Evolutionary conservation across 1,140 invertebrate species (phyloP), one percentile per base, ranked within the genome.

Genomic region (Cepaea nemoralis): DNA sequence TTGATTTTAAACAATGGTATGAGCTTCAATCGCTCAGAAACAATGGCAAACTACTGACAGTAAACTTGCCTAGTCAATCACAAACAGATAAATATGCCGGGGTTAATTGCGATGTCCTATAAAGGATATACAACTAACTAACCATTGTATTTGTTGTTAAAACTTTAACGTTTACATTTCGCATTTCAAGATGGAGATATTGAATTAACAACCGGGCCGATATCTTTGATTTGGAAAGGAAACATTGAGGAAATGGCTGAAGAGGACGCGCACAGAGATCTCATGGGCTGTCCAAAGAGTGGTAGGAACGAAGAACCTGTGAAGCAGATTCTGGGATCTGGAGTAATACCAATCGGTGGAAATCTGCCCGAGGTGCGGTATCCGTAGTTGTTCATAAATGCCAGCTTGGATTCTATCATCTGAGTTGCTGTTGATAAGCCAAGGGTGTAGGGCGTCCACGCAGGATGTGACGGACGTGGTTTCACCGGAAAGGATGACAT

Each of bases 401-500:
- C 78, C 24, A 80, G 37, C 69, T 80, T 80, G 33, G 78, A 71
- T 33, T 80, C 67, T 22, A 80, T n/a, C 24, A 78, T n/a, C 37
- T 69, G 66, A 31, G 27, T 42, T 31, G 35, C 5, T 10, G 24
- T 69, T 31, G 59, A 33, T 14, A 79, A 37, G 16, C 59, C 77
- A 79, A 79, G 10, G 19, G 77, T n/a, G 31, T 77, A 79, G 10
- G 59, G 37, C 40, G 33, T 67, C 35, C 67, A 45, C 0, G 77
- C 77, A 6, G 77, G 77, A 40, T 79, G 77, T 31, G 77, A 35
- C 27, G 77, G 37, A 24, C 66, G 59, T 35, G 77, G 77, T 48
- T 79, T 79, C 5, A 79, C 1, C 0, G 77, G 77, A 27, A 79
- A 69, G 31, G 10, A 0, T 5, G 66, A n/a, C 14, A 37, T 0